phyloP scores from a whole-genome alignment of 2,797 vertebrate genomes.

The Argentina silus region DNA sequence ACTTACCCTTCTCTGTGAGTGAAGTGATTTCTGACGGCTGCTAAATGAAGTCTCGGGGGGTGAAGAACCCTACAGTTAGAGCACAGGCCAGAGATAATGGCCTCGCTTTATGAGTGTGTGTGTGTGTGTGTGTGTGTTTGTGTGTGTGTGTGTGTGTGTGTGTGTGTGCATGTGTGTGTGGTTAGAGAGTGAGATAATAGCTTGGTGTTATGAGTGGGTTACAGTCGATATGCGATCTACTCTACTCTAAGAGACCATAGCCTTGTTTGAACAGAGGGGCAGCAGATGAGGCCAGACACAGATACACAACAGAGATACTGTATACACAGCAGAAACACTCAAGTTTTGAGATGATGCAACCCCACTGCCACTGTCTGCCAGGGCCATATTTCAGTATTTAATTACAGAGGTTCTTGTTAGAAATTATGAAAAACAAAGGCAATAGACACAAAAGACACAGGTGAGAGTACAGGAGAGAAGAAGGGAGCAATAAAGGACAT shows the following conservation, averaged over 20 bases:
- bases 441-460: too few relatives aligned
- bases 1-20: conserved; percentile 63
- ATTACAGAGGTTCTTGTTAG: not conserved
- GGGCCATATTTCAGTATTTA: too few relatives aligned
- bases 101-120: conserved; percentile 32
- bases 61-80: conserved; percentile 45
- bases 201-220: conserved; percentile 42
- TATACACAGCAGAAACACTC: too few relatives aligned
- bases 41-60: conserved; percentile 70
- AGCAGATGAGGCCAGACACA: too few relatives aligned
- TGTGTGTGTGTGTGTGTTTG: conserved; percentile 14
- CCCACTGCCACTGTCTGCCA: too few relatives aligned
- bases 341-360: too few relatives aligned
- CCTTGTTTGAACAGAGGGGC: not conserved
- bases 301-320: too few relatives aligned
- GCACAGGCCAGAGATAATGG: conserved; percentile 44
- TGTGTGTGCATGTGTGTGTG: not conserved
- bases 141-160: conserved; percentile 8
- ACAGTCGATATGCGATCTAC: conserved; percentile 71
- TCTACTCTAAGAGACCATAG: conserved; percentile 39
- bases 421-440: too few relatives aligned
- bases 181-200: conserved; percentile 55
- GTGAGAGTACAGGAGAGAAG: too few relatives aligned
- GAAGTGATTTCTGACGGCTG: conserved; percentile 75
- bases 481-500: not conserved